A percentile compares a stretch with the other conserved stretches of the same genome.
Evolutionary conservation across 2,113 vertebrate genomes (phyloP).

Genomic region (Campylomormyrus tamandua): DNA sequence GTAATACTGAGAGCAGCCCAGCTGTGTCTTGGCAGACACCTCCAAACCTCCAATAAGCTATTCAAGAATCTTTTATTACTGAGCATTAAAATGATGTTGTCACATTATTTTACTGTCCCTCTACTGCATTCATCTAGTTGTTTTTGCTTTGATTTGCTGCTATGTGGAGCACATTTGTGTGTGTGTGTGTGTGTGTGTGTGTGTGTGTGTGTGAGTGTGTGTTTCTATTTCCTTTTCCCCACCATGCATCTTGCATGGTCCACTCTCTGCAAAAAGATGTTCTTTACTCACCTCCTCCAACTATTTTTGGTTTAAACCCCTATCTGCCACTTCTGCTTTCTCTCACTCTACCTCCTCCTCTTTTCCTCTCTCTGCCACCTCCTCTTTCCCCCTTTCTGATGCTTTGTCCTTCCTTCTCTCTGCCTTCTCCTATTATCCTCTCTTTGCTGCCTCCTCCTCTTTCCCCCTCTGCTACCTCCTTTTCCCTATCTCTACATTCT

Average conservation of each 20-base stretch:
- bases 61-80: not conserved
- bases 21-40: not conserved
- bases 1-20: not conserved
- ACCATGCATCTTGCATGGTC: not conserved
- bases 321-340: not conserved
- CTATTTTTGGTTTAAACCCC: not conserved
- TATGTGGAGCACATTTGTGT: not conserved
- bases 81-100: not conserved
- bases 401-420: not conserved
- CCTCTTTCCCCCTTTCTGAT: not conserved
- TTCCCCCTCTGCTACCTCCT: not conserved
- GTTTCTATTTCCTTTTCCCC: not conserved
- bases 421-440: not conserved
- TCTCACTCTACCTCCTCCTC: not conserved
- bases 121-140: not conserved
- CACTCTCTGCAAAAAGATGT: not conserved
- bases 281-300: not conserved
- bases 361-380: not conserved
- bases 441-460: not conserved
- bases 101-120: not conserved
- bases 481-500: not conserved
- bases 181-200: not conserved
- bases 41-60: not conserved
- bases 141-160: conserved; percentile 2
- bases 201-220: not conserved